Base-by-base conservation (phyloP, 2,888 invertebrate genomes). In the Cephus spinipes region DNA sequence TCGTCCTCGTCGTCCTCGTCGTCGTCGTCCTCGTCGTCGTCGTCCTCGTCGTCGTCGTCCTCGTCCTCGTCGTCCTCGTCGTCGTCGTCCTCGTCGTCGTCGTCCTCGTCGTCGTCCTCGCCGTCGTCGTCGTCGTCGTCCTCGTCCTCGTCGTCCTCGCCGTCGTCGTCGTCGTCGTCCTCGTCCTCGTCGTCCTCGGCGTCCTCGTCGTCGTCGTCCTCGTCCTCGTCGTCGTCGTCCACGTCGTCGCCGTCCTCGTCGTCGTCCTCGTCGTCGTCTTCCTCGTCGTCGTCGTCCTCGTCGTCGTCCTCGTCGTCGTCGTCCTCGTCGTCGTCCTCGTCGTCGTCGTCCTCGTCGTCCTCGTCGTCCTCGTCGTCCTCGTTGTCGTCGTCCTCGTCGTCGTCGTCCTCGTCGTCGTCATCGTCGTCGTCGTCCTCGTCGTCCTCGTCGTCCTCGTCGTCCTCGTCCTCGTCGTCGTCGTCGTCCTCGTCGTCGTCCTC, bases 281-380 rank as follows among this genome's bases (percentile, higher is more conserved):
- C n/a, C n/a, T 68, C 68, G 68, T 68, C 68, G 68, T 68, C 68
- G 68, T 68, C 68, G 12, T 68, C 68, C 12, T 68, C 68, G 68
- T 68, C 68, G 12, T 68, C 68, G 68, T 68, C 68, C 12, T 68
- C 68, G 12, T 68, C 68, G 68, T 68, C 68, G 68, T 68, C 68
- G 68, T 68, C 68, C 12, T 68, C 68, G 12, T 12, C 12, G 68
- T 68, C 68, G 68, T 68, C 68, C 68, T 68, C 68, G 68, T 68
- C 68, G 68, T 68, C 68, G 68, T 68, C 68, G 68, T 68, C 68
- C 68, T 68, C 68, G 68, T 68, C 68, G 68, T 68, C 68, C 68
- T 68, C 68, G 68, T 68, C 23, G 12, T n/a, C n/a, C n/a, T n/a
- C n/a, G n/a, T n/a, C n/a, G n/a, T n/a, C n/a, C n/a, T n/a, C n/a